Percentiles rank a stretch among this genome's conserved stretches.
These are phyloP conservation scores for Troides aeacus DNA, from an alignment of 2,888 invertebrate genomes.

Conservation along the genomic window DNA sequence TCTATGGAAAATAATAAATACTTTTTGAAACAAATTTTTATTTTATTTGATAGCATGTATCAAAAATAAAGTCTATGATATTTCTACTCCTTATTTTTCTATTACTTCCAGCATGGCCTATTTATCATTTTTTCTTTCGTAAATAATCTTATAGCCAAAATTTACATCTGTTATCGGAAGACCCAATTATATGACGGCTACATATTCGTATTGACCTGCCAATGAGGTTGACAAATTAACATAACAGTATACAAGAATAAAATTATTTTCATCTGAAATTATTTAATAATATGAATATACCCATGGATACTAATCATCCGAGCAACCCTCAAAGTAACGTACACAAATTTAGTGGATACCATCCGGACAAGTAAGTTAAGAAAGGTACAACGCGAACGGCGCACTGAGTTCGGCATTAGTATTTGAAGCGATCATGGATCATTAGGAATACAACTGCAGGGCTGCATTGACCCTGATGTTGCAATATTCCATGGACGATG, in stretches of 20 bases:
- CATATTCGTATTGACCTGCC: background rate
- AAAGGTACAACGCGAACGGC: background rate
- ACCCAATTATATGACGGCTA: background rate
- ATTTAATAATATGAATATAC: background rate
- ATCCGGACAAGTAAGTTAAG: constrained; percentile 55
- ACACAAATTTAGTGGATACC: constrained; percentile 57
- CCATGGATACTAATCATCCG: constrained; percentile 40
- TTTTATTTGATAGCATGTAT: background rate
- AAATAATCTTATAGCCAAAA: background rate
- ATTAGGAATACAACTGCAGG: too few relatives aligned
- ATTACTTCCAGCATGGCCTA: background rate
- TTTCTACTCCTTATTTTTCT: background rate
- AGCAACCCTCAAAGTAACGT: constrained; percentile 58
- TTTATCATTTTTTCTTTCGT: background rate
- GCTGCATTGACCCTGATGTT: too few relatives aligned
- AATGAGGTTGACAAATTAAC: background rate
- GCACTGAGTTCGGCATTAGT: too few relatives aligned
- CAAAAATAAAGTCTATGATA: background rate
- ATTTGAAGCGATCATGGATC: too few relatives aligned
- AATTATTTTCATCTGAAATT: background rate
- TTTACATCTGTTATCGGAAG: background rate
- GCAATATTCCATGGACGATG: too few relatives aligned
- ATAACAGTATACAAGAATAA: background rate
- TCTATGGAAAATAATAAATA: background rate
- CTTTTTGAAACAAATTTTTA: background rate